phyloP scores from a whole-genome alignment of 64 coral and sea anemone genomes.

The Pocillopora verrucosa region DNA sequence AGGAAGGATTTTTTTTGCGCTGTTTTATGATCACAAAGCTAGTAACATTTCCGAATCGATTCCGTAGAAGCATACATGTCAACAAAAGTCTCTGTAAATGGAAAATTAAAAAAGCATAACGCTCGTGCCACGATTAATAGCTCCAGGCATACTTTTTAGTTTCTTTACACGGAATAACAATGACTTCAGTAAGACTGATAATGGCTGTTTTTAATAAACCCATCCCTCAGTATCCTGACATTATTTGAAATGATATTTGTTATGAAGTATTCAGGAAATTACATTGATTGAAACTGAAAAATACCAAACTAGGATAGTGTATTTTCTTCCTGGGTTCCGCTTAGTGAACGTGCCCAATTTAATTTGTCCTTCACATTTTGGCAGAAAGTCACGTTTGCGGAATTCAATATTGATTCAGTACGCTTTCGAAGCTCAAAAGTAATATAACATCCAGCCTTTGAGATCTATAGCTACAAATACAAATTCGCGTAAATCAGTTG shows the following conservation, averaged over 20 bases:
- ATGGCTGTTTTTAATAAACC: constrained; percentile 34
- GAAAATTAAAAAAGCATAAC: not conserved
- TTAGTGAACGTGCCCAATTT: not conserved
- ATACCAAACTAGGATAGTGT: not conserved
- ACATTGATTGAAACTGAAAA: constrained; percentile 31
- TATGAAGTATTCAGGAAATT: constrained; percentile 34
- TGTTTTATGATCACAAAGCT: not conserved
- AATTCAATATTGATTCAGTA: not conserved
- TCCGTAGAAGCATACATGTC: not conserved
- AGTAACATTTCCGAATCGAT: not conserved
- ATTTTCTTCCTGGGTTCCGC: not conserved
- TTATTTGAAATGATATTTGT: constrained; percentile 43
- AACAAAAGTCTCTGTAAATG: not conserved
- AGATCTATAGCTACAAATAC: too few species aligned
- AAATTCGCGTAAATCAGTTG: too few species aligned
- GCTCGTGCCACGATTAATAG: not conserved
- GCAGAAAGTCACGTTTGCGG: not conserved
- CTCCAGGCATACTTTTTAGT: constrained; percentile 1
- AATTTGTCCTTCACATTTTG: too few species aligned
- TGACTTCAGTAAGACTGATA: constrained; percentile 23
- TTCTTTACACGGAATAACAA: not conserved
- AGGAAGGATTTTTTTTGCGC: not conserved
- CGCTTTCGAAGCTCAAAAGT: not conserved
- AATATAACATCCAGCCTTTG: not conserved
- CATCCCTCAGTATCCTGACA: constrained; percentile 17